Base-by-base conservation (phyloP, 2,888 invertebrate species). In the Apotomis turbidana region DNA sequence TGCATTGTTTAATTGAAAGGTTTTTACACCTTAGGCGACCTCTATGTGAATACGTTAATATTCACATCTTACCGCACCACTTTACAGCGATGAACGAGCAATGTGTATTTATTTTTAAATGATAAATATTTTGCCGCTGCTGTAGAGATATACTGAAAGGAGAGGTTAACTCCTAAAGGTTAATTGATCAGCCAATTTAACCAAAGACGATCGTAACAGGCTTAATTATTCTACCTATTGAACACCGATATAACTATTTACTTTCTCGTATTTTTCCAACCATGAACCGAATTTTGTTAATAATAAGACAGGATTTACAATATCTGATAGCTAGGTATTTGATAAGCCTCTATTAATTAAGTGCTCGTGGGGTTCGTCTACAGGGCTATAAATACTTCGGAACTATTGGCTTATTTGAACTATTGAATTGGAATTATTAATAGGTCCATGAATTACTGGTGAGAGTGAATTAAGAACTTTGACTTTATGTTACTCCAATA, bases 381-480 rank as follows among this genome's bases (percentile, higher is more conserved):
- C 36, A 15, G 51, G 57, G 27, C 52, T 64, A 58, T 58, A 46
- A 63, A 64, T 59, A 59, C 54, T 64, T 64, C 27, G 27, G 8
- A 70, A 64, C 59, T 54, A 13, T 38, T 59, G 63, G 51, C 27
- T 38, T 59, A 60, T 52, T 68, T 41, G 52, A 54, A 41, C 9
- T 59, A 52, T 55, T 59, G 44, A 64, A 60, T 54, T 27, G 44
- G 59, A 54, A 64, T 70, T 54, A 64, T 64, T 60, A 64, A 59
- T 64, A 27, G 44, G 13, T 46, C 54, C 36, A 6, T 27, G 54
- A 66, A 36, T 57, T 27, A n/a, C 46, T 55, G 5, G 49, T n/a
- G 4, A 10, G 12, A 15, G 51, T 13, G 12, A 9, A 44, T 38
- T 10, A 27, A 27, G 27, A 2, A n/a, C 4, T 58, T 51, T 15